Percentiles rank a stretch among this genome's conserved stretches.
Conservation (phyloP, 2,797 vertebrate species). For the Pseudotriccus pelzelni region DNA sequence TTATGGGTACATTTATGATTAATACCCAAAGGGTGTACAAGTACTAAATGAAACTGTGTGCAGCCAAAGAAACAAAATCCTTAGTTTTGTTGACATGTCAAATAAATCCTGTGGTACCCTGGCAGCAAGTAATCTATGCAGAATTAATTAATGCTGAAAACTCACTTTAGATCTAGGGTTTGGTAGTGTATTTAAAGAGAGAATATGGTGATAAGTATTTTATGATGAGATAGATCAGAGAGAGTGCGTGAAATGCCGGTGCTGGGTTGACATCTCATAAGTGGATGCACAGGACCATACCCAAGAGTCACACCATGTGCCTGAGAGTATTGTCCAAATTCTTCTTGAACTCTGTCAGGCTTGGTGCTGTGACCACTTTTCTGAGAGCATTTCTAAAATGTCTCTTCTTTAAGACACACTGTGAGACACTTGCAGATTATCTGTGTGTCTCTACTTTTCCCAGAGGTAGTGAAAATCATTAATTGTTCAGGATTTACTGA, state of each 20-base stretch:
- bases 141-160: background rate
- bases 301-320: background rate
- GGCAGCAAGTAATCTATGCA: background rate
- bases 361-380: background rate
- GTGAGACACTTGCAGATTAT: background rate
- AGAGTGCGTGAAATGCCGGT: background rate
- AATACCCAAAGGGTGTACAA: fast-evolving
- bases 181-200: background rate
- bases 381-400: background rate
- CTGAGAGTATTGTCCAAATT: background rate
- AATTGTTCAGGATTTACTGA: background rate
- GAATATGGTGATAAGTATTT: background rate
- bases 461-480: background rate
- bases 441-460: background rate
- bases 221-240: background rate
- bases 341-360: background rate
- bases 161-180: background rate
- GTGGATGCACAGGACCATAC: background rate
- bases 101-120: background rate
- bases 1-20: background rate
- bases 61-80: background rate
- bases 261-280: background rate
- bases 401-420: background rate
- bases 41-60: background rate
- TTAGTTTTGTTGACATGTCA: background rate